phyloP scores from a whole-genome alignment of 2,888 invertebrate species.

The Rhogogaster chlorosoma region DNA sequence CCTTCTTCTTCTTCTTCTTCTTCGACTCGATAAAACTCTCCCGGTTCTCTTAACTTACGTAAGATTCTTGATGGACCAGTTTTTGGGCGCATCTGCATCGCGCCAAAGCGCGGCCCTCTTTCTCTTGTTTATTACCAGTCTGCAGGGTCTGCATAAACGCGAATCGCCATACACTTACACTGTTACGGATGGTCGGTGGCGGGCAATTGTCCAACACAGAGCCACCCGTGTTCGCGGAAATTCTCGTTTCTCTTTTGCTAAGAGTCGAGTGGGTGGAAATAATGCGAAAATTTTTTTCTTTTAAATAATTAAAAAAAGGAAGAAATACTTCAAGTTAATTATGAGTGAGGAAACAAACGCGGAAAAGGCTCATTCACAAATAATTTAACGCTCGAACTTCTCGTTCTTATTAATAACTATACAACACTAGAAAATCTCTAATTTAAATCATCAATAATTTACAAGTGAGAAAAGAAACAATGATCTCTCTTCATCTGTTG shows the following conservation, averaged over 20 bases:
- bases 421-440: neutral
- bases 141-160: neutral
- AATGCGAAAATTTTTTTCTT: neutral
- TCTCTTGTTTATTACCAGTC: neutral
- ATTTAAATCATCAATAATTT: neutral
- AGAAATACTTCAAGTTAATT: neutral
- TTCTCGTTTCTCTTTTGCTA: constrained; percentile 23
- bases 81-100: neutral
- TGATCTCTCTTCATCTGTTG: neutral
- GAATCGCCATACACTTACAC: neutral
- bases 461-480: neutral
- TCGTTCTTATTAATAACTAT: neutral
- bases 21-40: neutral
- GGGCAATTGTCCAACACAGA: neutral
- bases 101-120: neutral
- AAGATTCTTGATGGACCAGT: constrained; percentile 6
- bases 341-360: too few species aligned
- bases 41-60: neutral
- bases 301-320: neutral
- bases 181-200: constrained; percentile 8
- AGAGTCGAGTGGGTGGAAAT: neutral
- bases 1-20: too few species aligned
- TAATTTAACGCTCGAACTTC: too few species aligned
- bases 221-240: neutral
- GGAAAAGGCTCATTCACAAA: too few species aligned